Conservation (phyloP, 1,140 invertebrate species). For the Scylla paramamosain region DNA sequence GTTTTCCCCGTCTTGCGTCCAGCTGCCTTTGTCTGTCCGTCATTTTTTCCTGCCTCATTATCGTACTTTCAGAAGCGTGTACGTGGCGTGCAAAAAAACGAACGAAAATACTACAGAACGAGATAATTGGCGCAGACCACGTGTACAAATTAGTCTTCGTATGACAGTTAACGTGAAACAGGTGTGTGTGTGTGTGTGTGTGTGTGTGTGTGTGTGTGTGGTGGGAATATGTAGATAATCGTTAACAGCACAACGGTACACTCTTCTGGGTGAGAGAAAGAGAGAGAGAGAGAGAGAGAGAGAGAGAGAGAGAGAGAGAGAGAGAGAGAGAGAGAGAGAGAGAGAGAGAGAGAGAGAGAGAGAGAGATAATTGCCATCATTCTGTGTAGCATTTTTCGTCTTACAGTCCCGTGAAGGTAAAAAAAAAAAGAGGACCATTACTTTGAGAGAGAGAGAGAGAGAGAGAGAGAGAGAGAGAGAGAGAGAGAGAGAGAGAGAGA, state of each 20-base stretch:
- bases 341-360: too few relatives aligned
- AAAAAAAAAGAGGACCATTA: too few relatives aligned
- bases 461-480: background rate
- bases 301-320: background rate
- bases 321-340: background rate
- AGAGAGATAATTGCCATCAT: background rate
- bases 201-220: conserved; percentile 20
- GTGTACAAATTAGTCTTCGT: background rate
- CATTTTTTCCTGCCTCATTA: background rate
- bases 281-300: too few relatives aligned
- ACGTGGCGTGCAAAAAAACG: background rate
- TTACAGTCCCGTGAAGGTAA: too few relatives aligned
- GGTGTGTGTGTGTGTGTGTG: conserved; percentile 11
- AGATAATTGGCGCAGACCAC: background rate
- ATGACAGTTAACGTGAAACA: background rate
- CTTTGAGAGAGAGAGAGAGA: background rate
- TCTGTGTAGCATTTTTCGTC: too few relatives aligned
- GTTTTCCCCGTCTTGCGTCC: background rate
- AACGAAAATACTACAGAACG: background rate
- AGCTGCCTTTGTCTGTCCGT: background rate
- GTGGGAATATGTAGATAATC: background rate
- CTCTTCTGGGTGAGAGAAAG: background rate
- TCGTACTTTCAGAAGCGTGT: background rate
- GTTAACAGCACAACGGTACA: background rate
- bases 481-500: background rate